Evolutionary conservation across 1,140 invertebrate genomes (phyloP).

Genomic region (Drosophila santomea): DNA sequence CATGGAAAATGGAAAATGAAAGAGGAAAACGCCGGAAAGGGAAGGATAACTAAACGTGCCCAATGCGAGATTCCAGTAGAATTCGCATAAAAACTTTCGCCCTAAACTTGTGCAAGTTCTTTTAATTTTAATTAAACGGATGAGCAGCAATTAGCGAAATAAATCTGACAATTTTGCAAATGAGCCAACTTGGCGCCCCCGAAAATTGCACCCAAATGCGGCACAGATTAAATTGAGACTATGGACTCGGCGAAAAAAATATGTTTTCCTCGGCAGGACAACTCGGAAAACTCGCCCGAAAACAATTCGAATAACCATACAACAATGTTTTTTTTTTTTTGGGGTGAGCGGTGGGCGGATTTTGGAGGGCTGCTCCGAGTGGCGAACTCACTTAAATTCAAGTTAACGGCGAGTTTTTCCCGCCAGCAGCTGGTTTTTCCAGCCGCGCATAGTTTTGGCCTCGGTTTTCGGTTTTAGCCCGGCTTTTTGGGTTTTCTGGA

Average conservation of each 20-base stretch:
- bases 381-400: constrained; percentile 60
- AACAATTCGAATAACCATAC: constrained; percentile 43
- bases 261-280: constrained; percentile 21
- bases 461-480: constrained; percentile 50
- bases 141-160: constrained; percentile 83
- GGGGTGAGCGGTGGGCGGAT: neutral
- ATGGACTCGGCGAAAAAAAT: constrained; percentile 13
- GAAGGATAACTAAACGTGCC: constrained; percentile 65
- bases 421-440: constrained; percentile 31
- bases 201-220: constrained; percentile 8
- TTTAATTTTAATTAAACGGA: constrained; percentile 83
- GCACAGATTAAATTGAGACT: constrained; percentile 25
- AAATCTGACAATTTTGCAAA: constrained; percentile 81
- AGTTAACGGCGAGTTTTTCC: constrained; percentile 53
- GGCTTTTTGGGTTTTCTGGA: constrained; percentile 45
- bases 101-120: constrained; percentile 71
- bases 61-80: constrained; percentile 62
- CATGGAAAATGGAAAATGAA: neutral
- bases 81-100: constrained; percentile 59
- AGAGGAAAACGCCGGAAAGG: neutral
- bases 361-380: too few species aligned
- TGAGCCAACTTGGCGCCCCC: constrained; percentile 58
- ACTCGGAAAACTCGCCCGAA: neutral
- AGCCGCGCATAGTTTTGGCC: constrained; percentile 42
- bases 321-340: neutral